Evolutionary conservation across 2,797 vertebrate species (phyloP).

Genomic region (Periophthalmus magnuspinnatus): DNA sequence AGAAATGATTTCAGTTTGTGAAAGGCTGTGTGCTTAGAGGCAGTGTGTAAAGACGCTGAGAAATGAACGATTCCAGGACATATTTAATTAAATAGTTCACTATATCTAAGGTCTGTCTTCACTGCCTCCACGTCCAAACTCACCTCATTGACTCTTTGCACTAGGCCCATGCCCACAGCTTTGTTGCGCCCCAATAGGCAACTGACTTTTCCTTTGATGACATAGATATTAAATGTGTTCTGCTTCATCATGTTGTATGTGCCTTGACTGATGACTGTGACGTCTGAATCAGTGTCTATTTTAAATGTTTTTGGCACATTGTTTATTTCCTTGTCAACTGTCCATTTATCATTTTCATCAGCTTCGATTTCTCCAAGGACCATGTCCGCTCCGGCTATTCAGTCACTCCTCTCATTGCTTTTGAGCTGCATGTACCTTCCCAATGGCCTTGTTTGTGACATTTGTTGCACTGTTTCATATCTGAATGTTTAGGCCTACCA

Average conservation of each 20-base stretch:
- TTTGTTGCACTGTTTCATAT: constrained; percentile 29
- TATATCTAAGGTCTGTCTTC: too few species aligned
- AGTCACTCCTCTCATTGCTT: neutral
- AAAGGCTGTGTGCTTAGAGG: neutral
- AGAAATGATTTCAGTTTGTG: neutral
- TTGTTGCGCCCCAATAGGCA: too few species aligned
- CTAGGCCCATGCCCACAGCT: too few species aligned
- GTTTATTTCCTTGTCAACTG: neutral
- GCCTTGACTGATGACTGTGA: neutral
- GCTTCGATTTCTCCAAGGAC: constrained; percentile 3
- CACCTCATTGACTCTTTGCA: too few species aligned
- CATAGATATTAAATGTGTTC: too few species aligned
- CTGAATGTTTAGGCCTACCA: neutral
- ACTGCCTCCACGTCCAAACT: too few species aligned
- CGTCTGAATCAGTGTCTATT: neutral
- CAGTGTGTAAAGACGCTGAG: neutral
- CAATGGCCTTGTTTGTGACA: constrained; percentile 7
- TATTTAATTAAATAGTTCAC: neutral
- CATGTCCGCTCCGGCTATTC: neutral
- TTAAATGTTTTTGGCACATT: neutral
- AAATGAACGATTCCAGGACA: neutral
- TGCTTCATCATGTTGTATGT: neutral
- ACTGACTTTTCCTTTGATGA: too few species aligned
- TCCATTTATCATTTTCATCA: neutral
- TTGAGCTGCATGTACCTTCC: neutral